These are phyloP conservation scores for Planococcus citri DNA, from an alignment of 1,140 invertebrate species.

Conservation along the genomic window DNA sequence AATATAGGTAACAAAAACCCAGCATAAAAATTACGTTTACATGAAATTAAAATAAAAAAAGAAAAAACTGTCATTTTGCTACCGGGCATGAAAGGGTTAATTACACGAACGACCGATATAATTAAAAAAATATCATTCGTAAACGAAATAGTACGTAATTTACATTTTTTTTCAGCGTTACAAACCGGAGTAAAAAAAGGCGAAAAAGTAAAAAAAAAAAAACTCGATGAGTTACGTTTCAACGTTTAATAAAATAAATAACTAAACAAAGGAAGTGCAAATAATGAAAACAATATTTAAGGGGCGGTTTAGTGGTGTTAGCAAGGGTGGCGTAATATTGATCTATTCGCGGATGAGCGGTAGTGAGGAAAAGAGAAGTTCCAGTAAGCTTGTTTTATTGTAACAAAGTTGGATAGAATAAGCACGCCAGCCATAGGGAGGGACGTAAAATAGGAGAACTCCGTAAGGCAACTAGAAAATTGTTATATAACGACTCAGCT, in stretches of 20 bases:
- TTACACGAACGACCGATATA: no score
- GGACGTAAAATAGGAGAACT: constrained; percentile 7
- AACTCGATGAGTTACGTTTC: background rate
- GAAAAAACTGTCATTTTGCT: no score
- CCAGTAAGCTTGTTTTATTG: constrained; percentile 14
- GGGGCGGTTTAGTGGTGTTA: constrained; percentile 9
- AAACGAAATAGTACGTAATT: no score
- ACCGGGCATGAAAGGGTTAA: no score
- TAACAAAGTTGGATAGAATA: constrained; percentile 11
- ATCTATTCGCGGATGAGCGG: constrained; percentile 11
- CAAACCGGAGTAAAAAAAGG: no score
- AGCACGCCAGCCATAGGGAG: background rate
- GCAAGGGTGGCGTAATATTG: constrained; percentile 14
- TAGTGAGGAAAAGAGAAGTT: background rate
- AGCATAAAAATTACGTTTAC: no score
- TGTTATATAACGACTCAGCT: constrained; percentile 13
- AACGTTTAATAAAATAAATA: constrained; percentile 19
- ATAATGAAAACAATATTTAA: constrained; percentile 21
- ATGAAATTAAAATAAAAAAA: no score
- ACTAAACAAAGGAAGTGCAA: constrained; percentile 18
- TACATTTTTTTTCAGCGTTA: no score
- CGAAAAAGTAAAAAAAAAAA: background rate
- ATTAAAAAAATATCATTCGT: no score
- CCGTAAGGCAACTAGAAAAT: constrained; percentile 17
- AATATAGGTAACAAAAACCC: no score